Conservation (phyloP, 2,888 invertebrate species). For the Drosophila setosimentum region DNA sequence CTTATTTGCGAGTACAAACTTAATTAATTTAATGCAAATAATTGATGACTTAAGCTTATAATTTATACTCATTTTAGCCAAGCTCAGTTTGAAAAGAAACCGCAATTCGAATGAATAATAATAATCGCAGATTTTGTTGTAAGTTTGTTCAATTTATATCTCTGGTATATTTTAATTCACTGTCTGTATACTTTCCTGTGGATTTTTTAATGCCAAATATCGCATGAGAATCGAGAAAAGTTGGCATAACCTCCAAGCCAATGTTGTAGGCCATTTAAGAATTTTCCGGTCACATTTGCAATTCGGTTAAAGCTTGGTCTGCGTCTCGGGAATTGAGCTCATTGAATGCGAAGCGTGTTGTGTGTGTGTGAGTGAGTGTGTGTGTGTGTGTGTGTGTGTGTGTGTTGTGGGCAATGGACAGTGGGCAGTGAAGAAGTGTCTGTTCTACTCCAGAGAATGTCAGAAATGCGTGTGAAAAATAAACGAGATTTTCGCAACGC, state of each 20-base stretch:
- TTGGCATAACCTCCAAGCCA: slow-evolving; percentile 42
- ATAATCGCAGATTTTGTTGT: too few species aligned
- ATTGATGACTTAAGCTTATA: not conserved
- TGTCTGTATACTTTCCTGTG: not conserved
- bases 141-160: not conserved
- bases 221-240: slow-evolving; percentile 1
- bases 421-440: slow-evolving; percentile 19
- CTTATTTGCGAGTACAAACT: too few species aligned
- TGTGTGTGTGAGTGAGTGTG: not conserved
- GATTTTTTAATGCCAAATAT: not conserved
- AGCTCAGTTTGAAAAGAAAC: not conserved
- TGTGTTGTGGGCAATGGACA: slow-evolving; percentile 4
- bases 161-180: not conserved
- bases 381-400: slow-evolving; percentile 17
- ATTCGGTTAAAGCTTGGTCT: slow-evolving; percentile 41
- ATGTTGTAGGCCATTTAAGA: slow-evolving; percentile 43
- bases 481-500: slow-evolving; percentile 79
- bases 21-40: not conserved
- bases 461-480: slow-evolving; percentile 80
- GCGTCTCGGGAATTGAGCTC: slow-evolving; percentile 57
- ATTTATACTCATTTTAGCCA: not conserved
- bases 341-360: slow-evolving; percentile 36
- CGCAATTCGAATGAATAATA: too few species aligned
- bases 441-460: slow-evolving; percentile 58
- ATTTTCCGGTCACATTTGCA: slow-evolving; percentile 27